Conservation (phyloP, 2,888 invertebrate species). For the Linyphia triangularis region DNA sequence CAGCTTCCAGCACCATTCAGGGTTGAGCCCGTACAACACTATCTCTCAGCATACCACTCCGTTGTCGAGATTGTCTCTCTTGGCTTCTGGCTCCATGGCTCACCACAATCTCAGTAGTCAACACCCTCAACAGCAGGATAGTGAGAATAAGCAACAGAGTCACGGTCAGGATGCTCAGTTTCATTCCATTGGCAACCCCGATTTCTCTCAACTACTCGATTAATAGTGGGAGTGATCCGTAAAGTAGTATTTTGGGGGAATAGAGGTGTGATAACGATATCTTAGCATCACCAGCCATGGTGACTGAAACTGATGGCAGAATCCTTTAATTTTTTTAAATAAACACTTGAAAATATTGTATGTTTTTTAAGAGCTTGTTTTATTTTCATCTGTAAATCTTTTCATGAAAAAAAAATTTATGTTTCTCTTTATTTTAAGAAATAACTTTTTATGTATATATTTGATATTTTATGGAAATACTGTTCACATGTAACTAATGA, state of each 20-base stretch:
- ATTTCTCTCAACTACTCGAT: slow-evolving; percentile 74
- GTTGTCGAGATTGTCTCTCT: slow-evolving; percentile 71
- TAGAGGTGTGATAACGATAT: slow-evolving; percentile 67
- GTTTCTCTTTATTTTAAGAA: slow-evolving; percentile 75
- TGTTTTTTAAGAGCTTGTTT: slow-evolving; percentile 76
- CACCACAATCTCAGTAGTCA: slow-evolving; percentile 67
- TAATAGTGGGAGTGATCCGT: slow-evolving; percentile 26
- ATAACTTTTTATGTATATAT: slow-evolving; percentile 71
- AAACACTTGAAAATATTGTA: slow-evolving; percentile 57
- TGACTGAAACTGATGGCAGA: slow-evolving; percentile 65
- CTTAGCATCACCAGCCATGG: slow-evolving; percentile 73
- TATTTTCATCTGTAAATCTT: slow-evolving; percentile 75
- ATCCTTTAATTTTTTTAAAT: slow-evolving; percentile 67
- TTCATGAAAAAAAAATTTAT: slow-evolving; percentile 67
- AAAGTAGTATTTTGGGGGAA: slow-evolving; percentile 38
- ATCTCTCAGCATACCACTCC: slow-evolving; percentile 74
- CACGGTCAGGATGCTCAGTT: slow-evolving; percentile 71
- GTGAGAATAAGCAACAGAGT: slow-evolving; percentile 65
- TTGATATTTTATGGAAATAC: slow-evolving; percentile 71
- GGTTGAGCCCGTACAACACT: slow-evolving; percentile 70
- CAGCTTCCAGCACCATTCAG: slow-evolving; percentile 72
- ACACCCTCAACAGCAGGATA: slow-evolving; percentile 48
- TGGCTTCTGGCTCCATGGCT: slow-evolving; percentile 71
- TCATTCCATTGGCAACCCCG: slow-evolving; percentile 74
- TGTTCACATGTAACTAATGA: slow-evolving; percentile 43